Evolutionary conservation across 2,113 vertebrate genomes (phyloP).

Genomic region (Microtus richardsoni): DNA sequence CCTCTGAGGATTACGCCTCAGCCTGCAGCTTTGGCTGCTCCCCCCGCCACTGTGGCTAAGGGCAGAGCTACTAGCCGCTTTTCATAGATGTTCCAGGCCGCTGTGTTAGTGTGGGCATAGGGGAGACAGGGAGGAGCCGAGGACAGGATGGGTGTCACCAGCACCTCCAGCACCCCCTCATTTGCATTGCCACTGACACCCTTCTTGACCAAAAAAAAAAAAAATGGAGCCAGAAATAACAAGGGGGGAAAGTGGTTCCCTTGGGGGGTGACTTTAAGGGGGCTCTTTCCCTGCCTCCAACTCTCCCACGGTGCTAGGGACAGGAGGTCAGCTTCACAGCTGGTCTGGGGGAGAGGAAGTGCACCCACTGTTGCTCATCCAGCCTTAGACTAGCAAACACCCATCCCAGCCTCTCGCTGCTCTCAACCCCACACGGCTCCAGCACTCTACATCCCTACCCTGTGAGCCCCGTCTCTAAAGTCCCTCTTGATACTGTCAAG

Average conservation of each 20-base stretch:
- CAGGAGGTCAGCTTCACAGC: conserved; percentile 21
- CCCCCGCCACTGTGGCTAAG: neutral
- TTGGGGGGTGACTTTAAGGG: conserved; percentile 14
- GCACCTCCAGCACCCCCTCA: conserved; percentile 77
- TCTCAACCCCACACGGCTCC: neutral
- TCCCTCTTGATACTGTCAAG: neutral
- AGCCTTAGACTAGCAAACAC: neutral
- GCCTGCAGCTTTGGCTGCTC: neutral
- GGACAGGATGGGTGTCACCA: conserved; percentile 83
- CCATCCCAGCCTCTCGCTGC: neutral
- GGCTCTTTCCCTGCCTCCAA: conserved; percentile 59
- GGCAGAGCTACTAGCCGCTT: neutral
- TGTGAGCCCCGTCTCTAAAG: neutral
- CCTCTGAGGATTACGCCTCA: neutral
- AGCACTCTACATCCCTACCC: neutral
- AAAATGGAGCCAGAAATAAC: conserved; percentile 82
- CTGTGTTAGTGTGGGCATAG: conserved; percentile 45
- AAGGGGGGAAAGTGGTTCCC: conserved; percentile 62
- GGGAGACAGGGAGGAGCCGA: neutral
- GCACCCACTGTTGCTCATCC: neutral
- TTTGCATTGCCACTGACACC: conserved; percentile 82
- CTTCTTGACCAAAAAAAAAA: conserved; percentile 81
- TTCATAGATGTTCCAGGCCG: conserved; percentile 7
- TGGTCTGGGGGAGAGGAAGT: neutral
- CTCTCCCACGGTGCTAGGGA: neutral